These are phyloP conservation scores for Cecidostiba fungosa DNA, from an alignment of 2,888 invertebrate genomes.

Conservation along the genomic window DNA sequence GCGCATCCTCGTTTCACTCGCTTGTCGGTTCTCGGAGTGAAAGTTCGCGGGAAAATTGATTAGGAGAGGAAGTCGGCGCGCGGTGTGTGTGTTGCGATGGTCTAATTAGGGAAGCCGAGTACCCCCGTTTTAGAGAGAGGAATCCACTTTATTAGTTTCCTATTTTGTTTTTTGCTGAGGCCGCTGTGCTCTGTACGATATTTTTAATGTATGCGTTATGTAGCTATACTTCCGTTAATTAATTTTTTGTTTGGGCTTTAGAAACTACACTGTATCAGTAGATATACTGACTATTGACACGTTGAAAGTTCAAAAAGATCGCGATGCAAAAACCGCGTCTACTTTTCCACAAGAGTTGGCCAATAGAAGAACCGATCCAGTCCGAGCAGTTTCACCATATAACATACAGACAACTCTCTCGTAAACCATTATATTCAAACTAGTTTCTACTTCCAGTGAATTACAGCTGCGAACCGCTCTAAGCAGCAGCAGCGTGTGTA, in stretches of 20 bases:
- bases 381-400: neutral
- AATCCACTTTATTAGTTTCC: neutral
- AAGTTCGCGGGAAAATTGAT: slow-evolving; percentile 53
- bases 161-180: neutral
- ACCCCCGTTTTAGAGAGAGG: slow-evolving; percentile 31
- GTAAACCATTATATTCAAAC: slow-evolving; percentile 9
- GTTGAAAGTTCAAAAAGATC: neutral
- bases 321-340: neutral
- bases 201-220: neutral
- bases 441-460: neutral
- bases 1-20: slow-evolving; percentile 8
- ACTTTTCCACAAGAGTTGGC: neutral
- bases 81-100: neutral
- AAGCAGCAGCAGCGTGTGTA: neutral
- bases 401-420: neutral
- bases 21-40: neutral
- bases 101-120: slow-evolving; percentile 54
- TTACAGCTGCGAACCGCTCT: neutral
- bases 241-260: neutral
- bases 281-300: no score
- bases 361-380: neutral
- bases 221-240: neutral
- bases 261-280: no score
- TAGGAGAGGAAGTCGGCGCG: slow-evolving; percentile 23
- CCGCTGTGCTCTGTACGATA: neutral